Evolutionary conservation across 2,113 vertebrate species (phyloP), one percentile per base, ranked within the genome.

Genomic region (Illadopsis cleaveri): DNA sequence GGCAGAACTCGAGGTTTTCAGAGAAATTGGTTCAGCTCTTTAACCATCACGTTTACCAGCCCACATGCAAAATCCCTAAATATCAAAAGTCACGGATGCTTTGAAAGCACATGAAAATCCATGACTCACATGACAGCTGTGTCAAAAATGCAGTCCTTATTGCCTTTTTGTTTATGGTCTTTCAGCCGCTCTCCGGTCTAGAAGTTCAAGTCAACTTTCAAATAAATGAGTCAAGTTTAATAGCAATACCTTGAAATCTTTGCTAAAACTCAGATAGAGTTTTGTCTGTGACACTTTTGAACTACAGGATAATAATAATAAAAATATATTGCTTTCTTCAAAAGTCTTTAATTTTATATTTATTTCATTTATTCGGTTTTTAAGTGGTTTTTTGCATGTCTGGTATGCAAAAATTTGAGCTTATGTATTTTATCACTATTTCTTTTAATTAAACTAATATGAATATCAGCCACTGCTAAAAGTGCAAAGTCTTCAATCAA

Each of bases 21-120:
- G 95, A 94, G 75, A 96, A 97, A 97, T 88, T 93, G 68, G 84
- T 97, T 97, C 94, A 94, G 91, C 89, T 89, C 57, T 92, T 94
- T 91, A 95, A 83, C 70, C 76, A 82, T 97, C 97, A 90, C 57
- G 40, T 96, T 95, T 95, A 96, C 86, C 94, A 97, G 86, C 86
- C 89, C 89, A 94, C 83, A 86, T 94, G 60, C 86, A 89, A 88
- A 97, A 93, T 94, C 95, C 44, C 84, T 84, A 85, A 96, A 83
- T 97, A 94, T 95, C 86, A 93, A 62, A 96, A 96, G 86, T 96
- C 94, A 96, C 4, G 20, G 92, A 91, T 94, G 18, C 93, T 95
- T 83, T 92, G 92, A 90, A 96, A 96, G 72, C 84, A 78, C 61
- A 85, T 25, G 91, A 87, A 94, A 94, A 96, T 77, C 94, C 58